phyloP scores from a whole-genome alignment of 1,140 invertebrate genomes.

The Drosophila insularis region DNA sequence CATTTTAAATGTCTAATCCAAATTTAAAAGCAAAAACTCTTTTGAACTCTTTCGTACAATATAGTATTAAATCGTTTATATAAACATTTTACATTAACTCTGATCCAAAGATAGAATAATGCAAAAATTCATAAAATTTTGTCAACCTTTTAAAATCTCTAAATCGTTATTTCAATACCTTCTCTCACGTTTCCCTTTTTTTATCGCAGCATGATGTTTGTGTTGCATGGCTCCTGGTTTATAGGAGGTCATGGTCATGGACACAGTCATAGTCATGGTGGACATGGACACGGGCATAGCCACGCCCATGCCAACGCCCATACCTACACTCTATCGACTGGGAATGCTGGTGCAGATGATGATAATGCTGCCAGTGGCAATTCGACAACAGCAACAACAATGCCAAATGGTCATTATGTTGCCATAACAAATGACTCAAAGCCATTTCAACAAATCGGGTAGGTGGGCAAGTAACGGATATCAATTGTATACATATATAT shows the following conservation, averaged over 20 bases:
- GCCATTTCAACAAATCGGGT: conserved; percentile 40
- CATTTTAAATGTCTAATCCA: no score
- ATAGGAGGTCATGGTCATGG: conserved; percentile 64
- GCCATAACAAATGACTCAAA: conserved; percentile 52
- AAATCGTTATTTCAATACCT: not conserved
- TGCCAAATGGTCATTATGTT: conserved; percentile 41
- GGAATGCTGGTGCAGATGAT: not conserved
- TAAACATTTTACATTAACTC: no score
- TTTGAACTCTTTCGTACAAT: no score
- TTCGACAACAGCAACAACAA: conserved; percentile 6
- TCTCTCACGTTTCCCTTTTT: not conserved
- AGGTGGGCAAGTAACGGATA: conserved; percentile 18
- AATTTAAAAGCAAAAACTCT: no score
- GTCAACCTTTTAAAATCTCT: no score
- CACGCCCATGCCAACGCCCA: conserved; percentile 32
- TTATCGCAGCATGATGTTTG: conserved; percentile 87
- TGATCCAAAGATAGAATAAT: no score
- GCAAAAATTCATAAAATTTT: no score
- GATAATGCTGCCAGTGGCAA: conserved; percentile 20
- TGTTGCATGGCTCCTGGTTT: conserved; percentile 87
- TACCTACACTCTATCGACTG: not conserved
- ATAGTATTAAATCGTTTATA: no score
- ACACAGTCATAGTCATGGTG: conserved; percentile 45
- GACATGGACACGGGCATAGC: conserved; percentile 39
- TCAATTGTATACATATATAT: conserved; percentile 12